Evolutionary conservation across 2,113 vertebrate genomes (phyloP).

Genomic region (Camelus bactrianus): DNA sequence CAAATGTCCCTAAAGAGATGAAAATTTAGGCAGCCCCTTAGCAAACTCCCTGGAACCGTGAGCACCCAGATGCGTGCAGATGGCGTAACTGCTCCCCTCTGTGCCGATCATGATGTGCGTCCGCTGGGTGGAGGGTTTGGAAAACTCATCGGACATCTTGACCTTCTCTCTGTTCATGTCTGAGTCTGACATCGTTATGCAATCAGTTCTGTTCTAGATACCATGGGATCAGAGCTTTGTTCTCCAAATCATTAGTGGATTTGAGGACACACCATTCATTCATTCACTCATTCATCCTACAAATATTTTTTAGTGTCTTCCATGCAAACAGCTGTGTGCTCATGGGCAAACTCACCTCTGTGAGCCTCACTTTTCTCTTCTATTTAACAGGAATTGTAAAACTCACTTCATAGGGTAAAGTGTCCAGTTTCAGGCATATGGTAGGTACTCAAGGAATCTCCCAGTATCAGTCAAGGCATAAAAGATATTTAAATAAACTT

Average conservation of each 20-base stretch:
- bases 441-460: not conserved
- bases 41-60: not conserved
- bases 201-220: not conserved
- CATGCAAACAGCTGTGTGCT: not conserved
- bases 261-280: not conserved
- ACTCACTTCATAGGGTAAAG: not conserved
- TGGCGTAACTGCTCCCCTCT: not conserved
- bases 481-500: not conserved
- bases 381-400: conserved; percentile 13
- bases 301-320: not conserved
- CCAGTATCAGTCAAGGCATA: not conserved
- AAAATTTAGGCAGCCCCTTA: not conserved
- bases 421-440: not conserved
- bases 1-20: conserved; percentile 6
- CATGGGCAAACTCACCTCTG: not conserved
- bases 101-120: not conserved
- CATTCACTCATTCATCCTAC: not conserved
- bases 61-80: not conserved
- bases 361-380: conserved; percentile 3
- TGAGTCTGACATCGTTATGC: not conserved
- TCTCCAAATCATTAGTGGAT: not conserved
- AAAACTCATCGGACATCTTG: conserved; percentile 9
- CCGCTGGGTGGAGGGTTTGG: not conserved
- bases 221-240: not conserved
- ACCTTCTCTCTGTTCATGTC: not conserved